Evolutionary conservation across 2,888 invertebrate genomes (phyloP).

Genomic region (Pseudolycoriella hygida): DNA sequence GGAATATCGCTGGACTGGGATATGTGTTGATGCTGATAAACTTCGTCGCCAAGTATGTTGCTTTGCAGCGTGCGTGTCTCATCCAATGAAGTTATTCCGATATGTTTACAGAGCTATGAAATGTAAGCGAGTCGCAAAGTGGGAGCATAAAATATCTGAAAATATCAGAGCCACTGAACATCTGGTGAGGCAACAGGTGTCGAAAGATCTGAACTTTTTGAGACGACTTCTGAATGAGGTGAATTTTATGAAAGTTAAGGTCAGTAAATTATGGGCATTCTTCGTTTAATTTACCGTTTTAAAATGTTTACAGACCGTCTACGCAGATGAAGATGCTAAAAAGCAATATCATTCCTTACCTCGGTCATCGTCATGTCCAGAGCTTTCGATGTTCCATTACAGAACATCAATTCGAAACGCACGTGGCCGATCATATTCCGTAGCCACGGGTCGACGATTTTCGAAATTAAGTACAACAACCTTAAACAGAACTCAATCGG

Average conservation of each 20-base stretch:
- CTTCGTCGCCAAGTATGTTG: slow-evolving; percentile 47
- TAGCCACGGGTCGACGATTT: too few species aligned
- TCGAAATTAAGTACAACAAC: slow-evolving; percentile 34
- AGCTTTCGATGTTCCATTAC: slow-evolving; percentile 46
- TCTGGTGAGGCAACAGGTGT: slow-evolving; percentile 57
- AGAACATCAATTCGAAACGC: slow-evolving; percentile 30
- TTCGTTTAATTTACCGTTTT: background rate
- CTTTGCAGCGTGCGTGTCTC: too few species aligned
- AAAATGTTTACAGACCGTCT: slow-evolving; percentile 48
- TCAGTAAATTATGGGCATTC: slow-evolving; percentile 20
- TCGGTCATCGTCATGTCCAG: slow-evolving; percentile 50
- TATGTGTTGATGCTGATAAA: slow-evolving; percentile 81
- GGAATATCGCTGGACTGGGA: slow-evolving; percentile 84
- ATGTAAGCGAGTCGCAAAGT: slow-evolving; percentile 51
- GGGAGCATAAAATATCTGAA: slow-evolving; percentile 59
- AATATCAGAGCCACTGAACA: slow-evolving; percentile 65
- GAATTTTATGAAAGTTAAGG: slow-evolving; percentile 66
- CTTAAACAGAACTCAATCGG: slow-evolving; percentile 45
- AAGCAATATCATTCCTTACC: slow-evolving; percentile 22
- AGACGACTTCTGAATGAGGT: slow-evolving; percentile 64
- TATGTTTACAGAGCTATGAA: slow-evolving; percentile 25
- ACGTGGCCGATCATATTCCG: slow-evolving; percentile 45
- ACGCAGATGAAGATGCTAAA: slow-evolving; percentile 28
- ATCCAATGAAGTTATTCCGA: too few species aligned
- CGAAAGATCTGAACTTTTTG: slow-evolving; percentile 54